Percentiles rank a stretch among this genome's conserved stretches.
Conservation (phyloP, 2,888 invertebrate species). For the Conops quadrifasciatus region DNA sequence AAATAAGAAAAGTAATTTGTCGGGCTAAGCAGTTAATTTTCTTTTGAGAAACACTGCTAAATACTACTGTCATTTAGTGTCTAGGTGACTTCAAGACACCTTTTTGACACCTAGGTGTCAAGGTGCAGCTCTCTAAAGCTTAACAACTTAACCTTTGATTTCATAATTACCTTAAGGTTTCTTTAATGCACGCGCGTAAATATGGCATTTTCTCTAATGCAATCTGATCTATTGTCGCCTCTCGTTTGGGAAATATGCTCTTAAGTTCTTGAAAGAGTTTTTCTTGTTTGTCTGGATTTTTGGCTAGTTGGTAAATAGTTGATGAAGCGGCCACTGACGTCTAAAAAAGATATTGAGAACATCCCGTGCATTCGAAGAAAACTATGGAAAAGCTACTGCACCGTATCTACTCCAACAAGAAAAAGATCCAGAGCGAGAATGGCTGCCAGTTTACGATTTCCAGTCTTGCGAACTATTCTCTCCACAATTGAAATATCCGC, state of each 20-base stretch:
- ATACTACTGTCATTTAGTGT: too few species aligned
- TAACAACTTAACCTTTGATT: too few species aligned
- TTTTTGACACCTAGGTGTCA: too few species aligned
- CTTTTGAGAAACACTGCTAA: too few species aligned
- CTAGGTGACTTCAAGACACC: too few species aligned
- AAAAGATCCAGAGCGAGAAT: slow-evolving; percentile 80
- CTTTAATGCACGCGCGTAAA: slow-evolving; percentile 80
- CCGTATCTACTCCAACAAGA: slow-evolving; percentile 83
- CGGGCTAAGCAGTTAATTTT: too few species aligned
- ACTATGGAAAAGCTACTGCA: slow-evolving; percentile 52
- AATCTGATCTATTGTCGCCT: slow-evolving; percentile 69
- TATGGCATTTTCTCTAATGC: slow-evolving; percentile 75
- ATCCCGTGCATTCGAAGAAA: background rate
- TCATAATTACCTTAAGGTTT: slow-evolving; percentile 72
- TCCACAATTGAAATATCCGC: slow-evolving; percentile 70
- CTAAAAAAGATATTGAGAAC: slow-evolving; percentile 55
- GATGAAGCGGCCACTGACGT: slow-evolving; percentile 81
- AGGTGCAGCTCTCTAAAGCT: too few species aligned
- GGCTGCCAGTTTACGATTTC: slow-evolving; percentile 71
- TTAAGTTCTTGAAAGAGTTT: slow-evolving; percentile 73
- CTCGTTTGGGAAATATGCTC: slow-evolving; percentile 67
- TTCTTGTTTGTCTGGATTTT: slow-evolving; percentile 74
- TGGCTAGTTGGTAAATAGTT: slow-evolving; percentile 77
- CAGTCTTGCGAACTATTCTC: slow-evolving; percentile 68
- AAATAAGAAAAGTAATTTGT: too few species aligned